Percentiles rank a stretch among this genome's conserved stretches.
Evolutionary conservation across 2,797 vertebrate species (phyloP).

Genomic region (Pachyuromys duprasi): DNA sequence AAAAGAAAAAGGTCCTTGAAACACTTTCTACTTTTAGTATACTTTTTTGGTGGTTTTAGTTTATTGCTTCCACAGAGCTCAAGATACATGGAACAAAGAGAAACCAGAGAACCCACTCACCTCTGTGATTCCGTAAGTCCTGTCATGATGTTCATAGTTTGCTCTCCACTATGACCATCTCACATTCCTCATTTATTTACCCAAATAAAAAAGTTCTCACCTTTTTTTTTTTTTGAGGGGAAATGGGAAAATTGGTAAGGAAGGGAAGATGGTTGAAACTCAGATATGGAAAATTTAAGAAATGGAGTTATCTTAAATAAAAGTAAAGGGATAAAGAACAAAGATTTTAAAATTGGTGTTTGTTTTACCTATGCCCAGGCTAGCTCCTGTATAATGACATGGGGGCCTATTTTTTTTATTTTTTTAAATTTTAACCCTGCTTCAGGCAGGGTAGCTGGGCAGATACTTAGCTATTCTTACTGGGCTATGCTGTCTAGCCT

Average conservation of each 20-base stretch:
- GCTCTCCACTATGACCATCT: not conserved
- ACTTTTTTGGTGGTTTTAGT: not conserved
- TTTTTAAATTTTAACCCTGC: too few species aligned
- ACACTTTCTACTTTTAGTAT: not conserved
- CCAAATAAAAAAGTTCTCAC: not conserved
- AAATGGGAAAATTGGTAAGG: not conserved
- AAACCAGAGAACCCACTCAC: not conserved
- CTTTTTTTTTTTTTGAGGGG: not conserved
- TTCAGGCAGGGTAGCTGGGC: too few species aligned
- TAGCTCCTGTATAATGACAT: too few species aligned
- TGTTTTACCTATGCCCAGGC: too few species aligned
- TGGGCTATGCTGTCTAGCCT: too few species aligned
- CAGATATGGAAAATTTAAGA: slow-evolving; percentile 19
- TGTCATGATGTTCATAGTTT: not conserved
- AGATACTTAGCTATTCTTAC: too few species aligned
- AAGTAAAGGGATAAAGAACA: not conserved
- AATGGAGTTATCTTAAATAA: not conserved
- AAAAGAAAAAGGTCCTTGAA: not conserved
- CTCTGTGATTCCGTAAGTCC: not conserved
- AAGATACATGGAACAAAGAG: not conserved
- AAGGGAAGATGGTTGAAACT: not conserved
- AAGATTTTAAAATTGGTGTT: not conserved
- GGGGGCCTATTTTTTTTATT: too few species aligned
- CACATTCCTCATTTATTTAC: not conserved
- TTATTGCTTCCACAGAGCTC: not conserved